These are phyloP conservation scores for western clawed frog (Xenopus tropicalis) DNA, from an alignment of 2,113 vertebrate genomes.

Conservation along the genomic window UCB_Xtro_10.0 CM004450.2:138734501-138735000, in stretches of 20 bases:
- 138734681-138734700: background rate
- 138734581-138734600: background rate
- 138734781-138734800: conserved; percentile 2
- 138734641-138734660: conserved; percentile 57
- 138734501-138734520: background rate
- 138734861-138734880: conserved; percentile 47
- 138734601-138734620: conserved; percentile 33
- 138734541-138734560: background rate
- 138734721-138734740: conserved; percentile 71
- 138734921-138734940: conserved; percentile 59
- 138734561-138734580: conserved; percentile 29
- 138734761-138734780: conserved; percentile 43
- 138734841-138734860: too few species aligned
- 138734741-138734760: conserved; percentile 59
- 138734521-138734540: background rate
- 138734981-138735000: conserved; percentile 35
- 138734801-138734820: conserved; percentile 51
- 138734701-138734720: conserved; percentile 24
- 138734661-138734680: conserved; percentile 59
- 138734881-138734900: conserved; percentile 28
- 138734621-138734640: conserved; percentile 49
- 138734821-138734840: conserved; percentile 57
- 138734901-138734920: conserved; percentile 33
- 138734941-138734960: conserved; percentile 49
- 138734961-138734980: conserved; percentile 58